A percentile compares a stretch with the other conserved stretches of the same genome.
Evolutionary conservation across 2,888 invertebrate species (phyloP).

Genomic region (Ryuthela nishihirai): DNA sequence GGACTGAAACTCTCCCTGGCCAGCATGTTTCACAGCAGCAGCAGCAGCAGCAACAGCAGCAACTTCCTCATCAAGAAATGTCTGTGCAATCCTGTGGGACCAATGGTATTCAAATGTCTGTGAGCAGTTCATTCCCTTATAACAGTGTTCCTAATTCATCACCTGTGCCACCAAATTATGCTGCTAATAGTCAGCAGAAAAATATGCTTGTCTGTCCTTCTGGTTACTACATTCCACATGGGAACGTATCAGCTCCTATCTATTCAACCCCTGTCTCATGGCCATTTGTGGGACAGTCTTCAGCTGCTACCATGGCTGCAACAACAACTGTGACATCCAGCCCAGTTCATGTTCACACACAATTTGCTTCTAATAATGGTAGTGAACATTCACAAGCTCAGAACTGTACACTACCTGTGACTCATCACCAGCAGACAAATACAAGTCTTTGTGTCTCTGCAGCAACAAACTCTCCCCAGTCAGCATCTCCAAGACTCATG

Average conservation of each 20-base stretch:
- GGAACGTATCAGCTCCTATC: conserved; percentile 14
- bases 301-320: conserved; percentile 9
- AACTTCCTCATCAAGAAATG: conserved; percentile 16
- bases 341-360: conserved; percentile 18
- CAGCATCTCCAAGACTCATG: conserved; percentile 21
- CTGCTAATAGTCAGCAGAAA: conserved; percentile 19
- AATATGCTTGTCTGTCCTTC: conserved; percentile 34
- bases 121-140: conserved; percentile 10
- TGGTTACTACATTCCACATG: conserved; percentile 42
- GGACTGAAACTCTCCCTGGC: conserved; percentile 51
- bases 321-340: conserved; percentile 13
- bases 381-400: conserved; percentile 12
- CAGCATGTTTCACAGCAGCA: conserved; percentile 51
- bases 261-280: conserved; percentile 27
- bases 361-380: conserved; percentile 1
- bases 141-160: conserved; percentile 24
- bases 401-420: background rate
- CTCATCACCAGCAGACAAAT: conserved; percentile 4
- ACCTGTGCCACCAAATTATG: conserved; percentile 7
- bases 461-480: background rate
- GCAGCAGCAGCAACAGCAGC: conserved; percentile 46
- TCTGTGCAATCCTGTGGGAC: conserved; percentile 7
- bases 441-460: conserved; percentile 5
- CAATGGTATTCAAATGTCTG: conserved; percentile 5
- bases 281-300: conserved; percentile 23